Evolutionary conservation across 1,140 invertebrate genomes (phyloP).

Genomic region (Bursaphelenchus mucronatus): DNA sequence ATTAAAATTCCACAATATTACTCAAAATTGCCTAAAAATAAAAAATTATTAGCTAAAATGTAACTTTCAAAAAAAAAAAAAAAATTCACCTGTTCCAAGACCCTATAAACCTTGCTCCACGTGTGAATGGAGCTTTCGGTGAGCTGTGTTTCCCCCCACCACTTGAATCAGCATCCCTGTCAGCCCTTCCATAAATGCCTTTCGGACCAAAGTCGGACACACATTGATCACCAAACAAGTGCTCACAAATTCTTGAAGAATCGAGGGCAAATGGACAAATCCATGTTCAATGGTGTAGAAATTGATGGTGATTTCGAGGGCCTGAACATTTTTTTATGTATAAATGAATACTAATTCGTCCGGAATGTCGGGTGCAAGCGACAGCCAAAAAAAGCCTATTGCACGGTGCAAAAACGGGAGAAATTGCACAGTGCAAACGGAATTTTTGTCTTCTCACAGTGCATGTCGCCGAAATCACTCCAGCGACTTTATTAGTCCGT

Average conservation of each 20-base stretch:
- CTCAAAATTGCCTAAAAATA: slow-evolving; percentile 44
- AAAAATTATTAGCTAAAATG: not conserved
- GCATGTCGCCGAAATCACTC: no score
- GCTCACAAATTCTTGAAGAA: slow-evolving; percentile 34
- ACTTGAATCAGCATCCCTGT: slow-evolving; percentile 37
- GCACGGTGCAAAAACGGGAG: no score
- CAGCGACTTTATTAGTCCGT: no score
- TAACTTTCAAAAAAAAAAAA: slow-evolving; percentile 22
- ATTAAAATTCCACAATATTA: slow-evolving; percentile 48
- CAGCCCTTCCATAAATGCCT: slow-evolving; percentile 48
- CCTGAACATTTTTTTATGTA: no score
- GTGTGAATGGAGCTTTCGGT: slow-evolving; percentile 40
- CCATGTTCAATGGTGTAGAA: slow-evolving; percentile 33
- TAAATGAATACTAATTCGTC: no score
- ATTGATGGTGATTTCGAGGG: slow-evolving; percentile 42
- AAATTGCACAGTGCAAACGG: no score
- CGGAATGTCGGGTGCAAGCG: no score
- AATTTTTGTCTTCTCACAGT: no score
- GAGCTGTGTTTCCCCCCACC: slow-evolving; percentile 35
- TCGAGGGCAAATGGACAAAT: slow-evolving; percentile 38
- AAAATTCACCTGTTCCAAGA: slow-evolving; percentile 50
- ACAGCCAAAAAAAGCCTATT: no score
- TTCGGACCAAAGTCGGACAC: slow-evolving; percentile 46
- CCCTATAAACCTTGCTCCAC: slow-evolving; percentile 56
- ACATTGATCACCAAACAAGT: slow-evolving; percentile 46